Base-by-base conservation (phyloP, 2,888 invertebrate genomes). In the Hemistola chrysoprasaria region DNA sequence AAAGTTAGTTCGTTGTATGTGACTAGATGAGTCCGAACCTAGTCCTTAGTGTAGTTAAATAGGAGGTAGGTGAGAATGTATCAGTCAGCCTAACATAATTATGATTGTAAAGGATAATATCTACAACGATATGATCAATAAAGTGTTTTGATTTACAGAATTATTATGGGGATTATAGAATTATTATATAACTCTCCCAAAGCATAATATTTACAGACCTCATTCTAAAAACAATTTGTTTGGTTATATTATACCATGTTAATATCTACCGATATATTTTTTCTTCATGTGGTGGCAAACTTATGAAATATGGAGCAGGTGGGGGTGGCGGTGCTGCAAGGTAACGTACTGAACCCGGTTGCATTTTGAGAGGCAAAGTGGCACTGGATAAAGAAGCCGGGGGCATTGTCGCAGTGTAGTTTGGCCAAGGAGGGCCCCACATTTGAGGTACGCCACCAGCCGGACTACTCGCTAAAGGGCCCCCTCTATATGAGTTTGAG, bases 341-440 rank as follows among this genome's bases (percentile, higher is more conserved):
- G 77, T 77, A 79, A 59, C 92, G 70, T 24, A 90, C 82, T 3
- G 90, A 87, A 26, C 86, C 90, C 0, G 90, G 81, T 51, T 90
- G 90, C 44, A 92, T 73, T 71, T 94, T 93, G 69, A 91, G 93
- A 23, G 94, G 93, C 58, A 92, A 79, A 21, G 93, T 94, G 32
- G 93, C 92, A 11, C 90, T 90, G 44, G 92, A 92, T 50, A 91
- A 77, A 0, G 91, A 90, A 53, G 87, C 77, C 3, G 88, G 93
- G 20, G 91, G 93, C 71, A 92, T 83, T 25, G 88, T 92, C 3
- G 91, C 90, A 0, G 91, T 89, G 56, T 92, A 92, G 8, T 90
- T 90, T 0, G 91, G 85, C 84, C 89, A 90, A 1, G 88, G 85
- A 6, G 85, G 79, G 8, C 88, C 88, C 87, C 87, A 88, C 49